These are phyloP conservation scores for Cerceris rybyensis DNA, from an alignment of 2,888 invertebrate species.

Conservation along the genomic window DNA sequence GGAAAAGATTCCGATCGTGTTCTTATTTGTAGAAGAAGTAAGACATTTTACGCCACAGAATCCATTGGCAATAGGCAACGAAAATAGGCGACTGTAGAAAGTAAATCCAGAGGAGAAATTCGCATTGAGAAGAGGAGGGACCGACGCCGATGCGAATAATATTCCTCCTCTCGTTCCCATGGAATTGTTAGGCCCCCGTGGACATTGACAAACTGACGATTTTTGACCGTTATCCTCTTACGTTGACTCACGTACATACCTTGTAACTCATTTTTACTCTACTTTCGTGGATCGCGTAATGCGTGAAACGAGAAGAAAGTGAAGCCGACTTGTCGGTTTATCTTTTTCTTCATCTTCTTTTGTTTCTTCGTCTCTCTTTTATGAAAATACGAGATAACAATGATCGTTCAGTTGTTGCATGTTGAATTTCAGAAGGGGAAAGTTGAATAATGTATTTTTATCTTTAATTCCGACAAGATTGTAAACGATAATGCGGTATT, in stretches of 20 bases:
- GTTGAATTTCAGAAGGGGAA: neutral
- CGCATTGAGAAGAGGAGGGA: conserved; percentile 18
- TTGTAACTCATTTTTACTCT: neutral
- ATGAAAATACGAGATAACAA: neutral
- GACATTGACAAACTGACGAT: neutral
- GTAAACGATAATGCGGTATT: too few relatives aligned
- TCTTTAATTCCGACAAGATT: too few relatives aligned
- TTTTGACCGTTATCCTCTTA: neutral
- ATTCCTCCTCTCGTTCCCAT: conserved; percentile 2
- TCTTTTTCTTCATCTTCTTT: neutral
- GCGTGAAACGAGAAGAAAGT: conserved; percentile 1
- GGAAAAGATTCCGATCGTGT: neutral
- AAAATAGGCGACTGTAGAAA: conserved; percentile 62
- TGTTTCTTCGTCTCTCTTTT: neutral
- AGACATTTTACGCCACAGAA: neutral
- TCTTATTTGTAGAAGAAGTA: conserved; percentile 24
- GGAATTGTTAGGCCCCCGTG: neutral
- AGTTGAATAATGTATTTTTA: neutral
- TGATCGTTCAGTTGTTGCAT: neutral
- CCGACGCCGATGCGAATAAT: neutral
- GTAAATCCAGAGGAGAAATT: conserved; percentile 58
- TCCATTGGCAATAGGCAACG: conserved; percentile 25
- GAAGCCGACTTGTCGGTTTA: neutral
- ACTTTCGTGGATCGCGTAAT: neutral
- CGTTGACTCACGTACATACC: neutral